Percentiles rank a stretch among this genome's conserved stretches.
Evolutionary conservation across 2,797 vertebrate species (phyloP).

Genomic region (Sarcophilus harrisii): DNA sequence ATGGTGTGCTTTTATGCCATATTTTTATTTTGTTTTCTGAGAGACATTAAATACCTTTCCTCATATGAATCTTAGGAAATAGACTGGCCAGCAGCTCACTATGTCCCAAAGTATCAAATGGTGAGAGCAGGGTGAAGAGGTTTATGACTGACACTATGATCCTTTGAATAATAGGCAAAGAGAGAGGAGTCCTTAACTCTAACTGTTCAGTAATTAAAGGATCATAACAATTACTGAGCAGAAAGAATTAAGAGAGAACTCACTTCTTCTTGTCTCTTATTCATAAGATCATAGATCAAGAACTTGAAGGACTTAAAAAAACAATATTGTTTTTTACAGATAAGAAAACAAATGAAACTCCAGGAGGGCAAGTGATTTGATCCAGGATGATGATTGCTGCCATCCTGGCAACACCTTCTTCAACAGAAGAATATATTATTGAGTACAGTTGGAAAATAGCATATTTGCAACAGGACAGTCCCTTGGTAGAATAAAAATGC

Average conservation of each 20-base stretch:
- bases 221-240: neutral
- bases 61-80: neutral
- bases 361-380: neutral
- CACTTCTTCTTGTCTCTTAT: neutral
- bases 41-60: neutral
- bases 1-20: neutral
- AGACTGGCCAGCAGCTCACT: neutral
- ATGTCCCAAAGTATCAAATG: neutral
- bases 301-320: neutral
- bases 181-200: neutral
- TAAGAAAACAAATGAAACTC: too few species aligned
- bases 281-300: neutral
- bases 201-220: neutral
- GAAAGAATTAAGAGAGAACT: neutral
- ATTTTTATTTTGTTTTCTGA: neutral
- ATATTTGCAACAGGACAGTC: neutral
- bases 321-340: neutral
- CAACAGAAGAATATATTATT: neutral
- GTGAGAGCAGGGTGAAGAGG: neutral
- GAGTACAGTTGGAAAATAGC: neutral
- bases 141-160: neutral
- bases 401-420: neutral
- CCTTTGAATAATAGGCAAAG: neutral
- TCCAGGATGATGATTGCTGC: neutral
- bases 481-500: neutral